Conservation (phyloP, 1,140 invertebrate species). For the Lycorma delicatula region DNA sequence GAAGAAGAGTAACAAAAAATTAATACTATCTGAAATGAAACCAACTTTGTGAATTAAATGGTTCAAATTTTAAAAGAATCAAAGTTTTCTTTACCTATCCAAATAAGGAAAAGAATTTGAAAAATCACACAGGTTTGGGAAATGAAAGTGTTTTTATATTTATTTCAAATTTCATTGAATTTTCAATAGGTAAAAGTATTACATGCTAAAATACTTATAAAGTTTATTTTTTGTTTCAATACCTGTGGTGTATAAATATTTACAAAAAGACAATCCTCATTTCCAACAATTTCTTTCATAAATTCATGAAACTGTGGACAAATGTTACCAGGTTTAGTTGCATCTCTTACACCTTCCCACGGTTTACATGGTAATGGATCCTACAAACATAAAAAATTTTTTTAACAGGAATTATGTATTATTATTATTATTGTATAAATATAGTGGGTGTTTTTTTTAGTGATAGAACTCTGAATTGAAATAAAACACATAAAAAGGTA, state of each 20-base stretch:
- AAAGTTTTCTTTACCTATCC: too few relatives aligned
- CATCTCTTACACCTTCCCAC: not conserved
- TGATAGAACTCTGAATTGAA: not conserved
- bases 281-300: constrained; percentile 10
- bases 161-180: too few relatives aligned
- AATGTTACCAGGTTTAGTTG: constrained; percentile 17
- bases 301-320: constrained; percentile 6
- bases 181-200: too few relatives aligned
- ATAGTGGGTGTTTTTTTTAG: not conserved
- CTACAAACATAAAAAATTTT: not conserved
- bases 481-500: not conserved
- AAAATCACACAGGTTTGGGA: too few relatives aligned
- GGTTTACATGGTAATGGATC: not conserved
- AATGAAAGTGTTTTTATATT: too few relatives aligned
- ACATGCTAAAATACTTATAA: too few relatives aligned
- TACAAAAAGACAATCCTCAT: constrained; percentile 52
- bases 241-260: constrained; percentile 49
- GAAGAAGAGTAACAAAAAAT: too few relatives aligned
- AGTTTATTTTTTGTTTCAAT: too few relatives aligned
- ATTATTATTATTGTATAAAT: not conserved
- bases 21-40: too few relatives aligned
- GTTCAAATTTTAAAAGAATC: too few relatives aligned
- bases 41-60: too few relatives aligned
- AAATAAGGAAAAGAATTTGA: too few relatives aligned
- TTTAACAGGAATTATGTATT: not conserved